Evolutionary conservation across 2,797 vertebrate genomes (phyloP), one percentile per base, ranked within the genome.

Genomic region (Echeneis naucrates): DNA sequence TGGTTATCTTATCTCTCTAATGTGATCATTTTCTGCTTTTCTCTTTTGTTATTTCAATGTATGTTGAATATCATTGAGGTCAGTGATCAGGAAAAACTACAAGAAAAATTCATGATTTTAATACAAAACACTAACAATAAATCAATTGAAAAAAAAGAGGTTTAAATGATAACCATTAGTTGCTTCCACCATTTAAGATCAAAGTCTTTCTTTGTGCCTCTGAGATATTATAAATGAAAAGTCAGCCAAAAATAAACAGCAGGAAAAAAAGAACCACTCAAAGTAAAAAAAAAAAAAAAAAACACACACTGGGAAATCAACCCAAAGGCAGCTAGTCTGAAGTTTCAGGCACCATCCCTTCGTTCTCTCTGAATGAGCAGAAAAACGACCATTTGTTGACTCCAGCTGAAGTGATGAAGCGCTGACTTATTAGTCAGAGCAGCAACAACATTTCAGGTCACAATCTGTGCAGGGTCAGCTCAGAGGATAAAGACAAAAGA

Each of bases 401-500:
- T 77, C 51, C 21, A 16, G 50, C 17, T 30, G 67, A n/a, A 26
- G 66, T 10, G 61, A 75, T 48, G 78, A 65, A 57, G 61, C 38
- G 32, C 32, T 1, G 57, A 52, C 67, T 51, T 65, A 52, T 73
- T 63, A 72, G 53, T 73, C 60, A 42, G 68, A 81, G 65, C 30
- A 45, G 66, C 52, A 8, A 27, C 75, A 77, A 48, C 63, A 35
- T 58, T 60, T 57, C 37, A 86, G 84, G 87, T 82, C 82, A 87
- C 85, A 83, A 81, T 87, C 84, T 87, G 88, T 58, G 68, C 63
- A 1, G 60, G 78, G 80, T 84, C 84, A 74, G 63, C 53, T 32
- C 33, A 64, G 78, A 70, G 75, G 71, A 80, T 63, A 67, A 84
- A 71, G 65, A 60, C 35, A 24, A 4, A 11, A 45, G 37, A n/a